A percentile compares a stretch with the other conserved stretches of the same genome.
These are phyloP conservation scores for Artemia sinica DNA, from an alignment of 2,888 invertebrate species.

Conservation along the genomic window DNA sequence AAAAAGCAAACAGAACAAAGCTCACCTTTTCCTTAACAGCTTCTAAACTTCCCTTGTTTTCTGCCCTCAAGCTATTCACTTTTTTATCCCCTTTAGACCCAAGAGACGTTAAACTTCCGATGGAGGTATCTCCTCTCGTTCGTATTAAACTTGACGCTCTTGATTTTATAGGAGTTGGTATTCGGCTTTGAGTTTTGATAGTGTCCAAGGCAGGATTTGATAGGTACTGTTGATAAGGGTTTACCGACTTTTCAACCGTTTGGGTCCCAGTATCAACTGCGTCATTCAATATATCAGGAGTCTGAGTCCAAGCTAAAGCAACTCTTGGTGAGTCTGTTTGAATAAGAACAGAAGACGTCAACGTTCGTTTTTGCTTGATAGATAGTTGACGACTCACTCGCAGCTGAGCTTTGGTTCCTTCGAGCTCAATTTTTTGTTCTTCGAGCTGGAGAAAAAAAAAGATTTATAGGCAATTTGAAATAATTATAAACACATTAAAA, in stretches of 20 bases:
- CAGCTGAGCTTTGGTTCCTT: constrained; percentile 58
- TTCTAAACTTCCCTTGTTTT: neutral
- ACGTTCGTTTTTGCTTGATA: neutral
- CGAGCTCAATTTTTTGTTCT: constrained; percentile 62
- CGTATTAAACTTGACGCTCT: constrained; percentile 4
- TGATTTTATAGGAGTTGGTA: constrained; percentile 20
- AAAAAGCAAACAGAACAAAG: too few relatives aligned
- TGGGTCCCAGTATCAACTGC: neutral
- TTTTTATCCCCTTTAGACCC: neutral
- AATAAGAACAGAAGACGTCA: neutral
- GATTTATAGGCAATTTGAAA: constrained; percentile 7
- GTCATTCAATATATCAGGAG: neutral
- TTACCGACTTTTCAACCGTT: neutral
- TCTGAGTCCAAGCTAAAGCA: neutral
- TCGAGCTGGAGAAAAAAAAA: constrained; percentile 43
- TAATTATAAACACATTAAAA: neutral
- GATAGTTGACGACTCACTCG: constrained; percentile 35
- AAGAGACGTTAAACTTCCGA: neutral
- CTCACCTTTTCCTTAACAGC: constrained; percentile 8
- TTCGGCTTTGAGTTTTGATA: constrained; percentile 19
- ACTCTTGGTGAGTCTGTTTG: neutral
- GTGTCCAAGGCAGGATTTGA: neutral
- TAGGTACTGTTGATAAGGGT: neutral
- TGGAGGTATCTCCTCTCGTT: constrained; percentile 2
- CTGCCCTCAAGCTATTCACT: neutral